Evolutionary conservation across 2,888 invertebrate species (phyloP), one percentile per base, ranked within the genome.

Genomic region (Calephelis perditalis): DNA sequence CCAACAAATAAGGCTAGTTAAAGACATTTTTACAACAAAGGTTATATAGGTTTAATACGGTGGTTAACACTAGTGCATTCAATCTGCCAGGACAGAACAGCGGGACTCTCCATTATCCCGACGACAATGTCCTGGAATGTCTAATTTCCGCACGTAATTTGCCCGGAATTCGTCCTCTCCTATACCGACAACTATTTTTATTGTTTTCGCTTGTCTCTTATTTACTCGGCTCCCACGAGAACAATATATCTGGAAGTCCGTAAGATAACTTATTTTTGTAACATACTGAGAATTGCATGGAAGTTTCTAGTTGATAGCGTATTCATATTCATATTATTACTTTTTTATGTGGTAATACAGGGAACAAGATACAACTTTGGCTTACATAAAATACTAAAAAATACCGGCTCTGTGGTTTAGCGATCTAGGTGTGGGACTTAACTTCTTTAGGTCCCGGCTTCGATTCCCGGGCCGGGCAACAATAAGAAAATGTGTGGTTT

Each of bases 131-230:
- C 78, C 84, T 73, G 87, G 89, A 89, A 89, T 88, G 86, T 86
- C 82, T 88, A 86, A 89, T 88, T 88, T 88, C 84, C 85, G 86
- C 89, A 89, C 90, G 89, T 89, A 86, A 89, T 89, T 87, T 81
- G 81, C 78, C 73, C 74, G 86, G 86, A 86, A 88, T 89, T 81
- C 75, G 82, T 84, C 85, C 84, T 79, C 80, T 78, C 82, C 81
- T 82, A 81, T 78, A 81, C 75, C 76, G 71, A 76, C 77, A 87
- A 86, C 87, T 86, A 89, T 90, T 90, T 90, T 90, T 88, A 88
- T 88, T 73, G 83, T 86, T 82, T 83, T 68, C 86, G 84, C 83
- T 80, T 82, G 84, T 86, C 86, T 87, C 89, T 86, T 84, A 89
- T 88, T 87, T 84, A 80, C 80, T 78, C 71, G 71, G 71, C 70